Base-by-base conservation (phyloP, 2,113 vertebrate genomes). In the Sclerurus mexicanus region DNA sequence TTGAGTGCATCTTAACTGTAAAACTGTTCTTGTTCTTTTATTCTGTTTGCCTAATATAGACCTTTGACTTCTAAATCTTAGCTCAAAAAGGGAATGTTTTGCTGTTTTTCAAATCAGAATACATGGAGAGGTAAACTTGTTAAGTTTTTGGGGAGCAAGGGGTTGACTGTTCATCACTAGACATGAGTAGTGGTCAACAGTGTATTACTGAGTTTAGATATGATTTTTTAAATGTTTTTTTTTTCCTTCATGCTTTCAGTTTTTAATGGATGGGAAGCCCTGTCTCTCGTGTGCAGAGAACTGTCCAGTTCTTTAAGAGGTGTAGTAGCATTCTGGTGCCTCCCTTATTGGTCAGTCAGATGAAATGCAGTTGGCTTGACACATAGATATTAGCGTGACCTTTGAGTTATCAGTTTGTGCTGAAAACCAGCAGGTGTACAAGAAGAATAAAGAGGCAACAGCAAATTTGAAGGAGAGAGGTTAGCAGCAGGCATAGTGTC, bases 381-480 rank as follows among this genome's bases (percentile, higher is more conserved):
- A 93, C 31, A 42, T 72, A 95, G 35, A 87, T n/a, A n/a, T n/a
- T n/a, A n/a, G n/a, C n/a, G n/a, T n/a, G n/a, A n/a, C n/a, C n/a
- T 42, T 42, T n/a, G n/a, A n/a, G n/a, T n/a, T n/a, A n/a, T n/a
- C n/a, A n/a, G n/a, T n/a, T n/a, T 92, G 62, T 94, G 76, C 90
- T 93, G 85, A 95, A 93, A 96, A 97, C 77, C 81, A 97, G 95
- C 89, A 93, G 85, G 91, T 85, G 69, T 93, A 85, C 92, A 92
- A 96, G 85, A 96, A 96, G 20, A 97, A 90, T 79, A 88, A 83
- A 92, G 59, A 93, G 68, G 55, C 78, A 91, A 85, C 69, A 94
- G 93, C 83, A 93, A 96, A 93, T 96, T 92, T 95, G 87, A 75
- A 95, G 86, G 62, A 33, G 78, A 88, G 85, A 94, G 81, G 95